Conservation (phyloP, 2,113 vertebrate genomes). For the Lonchura striata region DNA sequence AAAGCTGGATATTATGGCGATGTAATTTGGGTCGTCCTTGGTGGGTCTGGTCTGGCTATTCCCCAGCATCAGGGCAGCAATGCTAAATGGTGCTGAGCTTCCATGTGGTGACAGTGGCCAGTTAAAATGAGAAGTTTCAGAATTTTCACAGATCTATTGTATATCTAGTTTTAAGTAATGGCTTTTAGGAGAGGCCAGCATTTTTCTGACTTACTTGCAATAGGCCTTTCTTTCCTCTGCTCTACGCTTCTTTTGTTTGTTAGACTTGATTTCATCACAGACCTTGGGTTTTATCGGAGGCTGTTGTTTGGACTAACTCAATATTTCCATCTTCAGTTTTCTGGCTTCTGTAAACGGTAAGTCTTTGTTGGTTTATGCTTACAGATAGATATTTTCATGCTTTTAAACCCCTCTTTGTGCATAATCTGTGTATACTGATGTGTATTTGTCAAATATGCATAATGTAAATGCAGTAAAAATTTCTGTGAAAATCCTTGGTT, state of each 20-base stretch:
- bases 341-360: constrained; percentile 11
- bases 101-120: background rate
- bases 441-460: background rate
- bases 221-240: background rate
- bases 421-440: background rate
- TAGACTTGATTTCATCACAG: constrained; percentile 55
- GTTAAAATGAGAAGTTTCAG: background rate
- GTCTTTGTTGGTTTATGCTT: background rate
- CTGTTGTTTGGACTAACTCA: constrained; percentile 43
- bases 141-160: background rate
- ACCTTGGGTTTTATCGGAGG: constrained; percentile 55
- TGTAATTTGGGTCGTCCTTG: background rate
- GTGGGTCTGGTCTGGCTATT: background rate
- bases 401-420: background rate
- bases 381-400: background rate
- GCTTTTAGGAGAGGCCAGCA: background rate
- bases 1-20: background rate
- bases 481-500: background rate
- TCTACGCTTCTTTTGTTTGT: constrained; percentile 11
- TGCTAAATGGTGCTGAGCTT: background rate
- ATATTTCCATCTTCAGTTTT: constrained; percentile 10
- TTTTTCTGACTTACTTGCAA: background rate
- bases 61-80: background rate
- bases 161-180: background rate
- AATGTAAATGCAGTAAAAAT: background rate